A percentile compares a stretch with the other conserved stretches of the same genome.
Conservation (phyloP, 37 sponge, comb jelly and placozoan species). For the Ephydatia muelleri region DNA sequence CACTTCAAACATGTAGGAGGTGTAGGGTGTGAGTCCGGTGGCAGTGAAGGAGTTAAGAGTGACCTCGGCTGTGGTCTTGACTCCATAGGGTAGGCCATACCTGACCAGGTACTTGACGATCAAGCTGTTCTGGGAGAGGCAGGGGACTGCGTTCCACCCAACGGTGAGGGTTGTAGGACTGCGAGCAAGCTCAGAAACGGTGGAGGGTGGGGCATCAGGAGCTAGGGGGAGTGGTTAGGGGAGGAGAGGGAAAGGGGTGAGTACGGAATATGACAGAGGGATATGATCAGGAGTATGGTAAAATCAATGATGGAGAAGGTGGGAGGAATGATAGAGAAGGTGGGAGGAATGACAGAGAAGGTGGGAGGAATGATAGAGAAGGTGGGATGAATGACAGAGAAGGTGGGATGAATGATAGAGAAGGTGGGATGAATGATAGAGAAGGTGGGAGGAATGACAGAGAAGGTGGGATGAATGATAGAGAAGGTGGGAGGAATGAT, state of each 20-base stretch:
- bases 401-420: no score
- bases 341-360: no score
- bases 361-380: no score
- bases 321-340: no score
- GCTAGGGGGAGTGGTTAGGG: neutral
- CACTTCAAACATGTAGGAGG: neutral
- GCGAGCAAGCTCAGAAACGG: neutral
- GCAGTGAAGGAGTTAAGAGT: neutral
- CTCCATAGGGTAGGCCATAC: neutral
- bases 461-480: no score
- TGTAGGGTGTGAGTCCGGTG: neutral
- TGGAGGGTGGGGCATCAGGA: neutral
- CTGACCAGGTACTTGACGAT: neutral
- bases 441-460: no score
- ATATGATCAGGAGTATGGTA: no score
- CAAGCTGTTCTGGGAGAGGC: neutral
- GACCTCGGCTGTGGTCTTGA: neutral
- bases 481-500: no score
- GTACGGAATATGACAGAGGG: neutral
- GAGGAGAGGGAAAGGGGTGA: neutral
- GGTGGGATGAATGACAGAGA: no score
- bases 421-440: no score
- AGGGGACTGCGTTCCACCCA: neutral
- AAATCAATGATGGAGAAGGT: neutral
- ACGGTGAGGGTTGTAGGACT: neutral